phyloP scores from a whole-genome alignment of 1,140 invertebrate species.

The Battus philenor region DNA sequence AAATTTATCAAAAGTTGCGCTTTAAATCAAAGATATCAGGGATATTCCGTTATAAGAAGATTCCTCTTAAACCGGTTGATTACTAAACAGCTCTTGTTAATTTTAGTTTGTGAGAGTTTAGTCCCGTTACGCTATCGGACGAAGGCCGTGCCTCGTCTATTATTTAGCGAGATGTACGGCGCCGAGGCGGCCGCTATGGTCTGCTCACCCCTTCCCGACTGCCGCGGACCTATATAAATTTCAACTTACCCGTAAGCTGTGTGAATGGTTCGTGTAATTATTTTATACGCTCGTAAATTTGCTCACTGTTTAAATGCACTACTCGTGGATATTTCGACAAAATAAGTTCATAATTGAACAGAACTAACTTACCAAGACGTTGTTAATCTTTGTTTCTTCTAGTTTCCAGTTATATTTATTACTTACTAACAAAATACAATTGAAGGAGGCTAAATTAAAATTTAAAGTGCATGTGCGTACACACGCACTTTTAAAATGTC shows the following conservation, averaged over 20 bases:
- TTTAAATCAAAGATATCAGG: no score
- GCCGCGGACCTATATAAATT: conserved; percentile 1
- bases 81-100: conserved; percentile 3
- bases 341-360: no score
- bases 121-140: conserved; percentile 5
- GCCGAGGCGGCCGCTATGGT: background rate
- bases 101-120: conserved; percentile 6
- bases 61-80: background rate
- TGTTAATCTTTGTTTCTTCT: no score
- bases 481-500: no score
- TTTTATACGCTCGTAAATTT: conserved; percentile 1
- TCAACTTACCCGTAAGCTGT: conserved; percentile 13
- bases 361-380: no score
- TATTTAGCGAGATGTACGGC: conserved; percentile 2
- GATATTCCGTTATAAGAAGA: background rate
- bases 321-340: no score
- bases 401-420: no score
- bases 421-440: no score
- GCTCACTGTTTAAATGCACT: background rate
- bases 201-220: background rate
- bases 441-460: no score
- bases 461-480: no score
- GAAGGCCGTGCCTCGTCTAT: conserved; percentile 7
- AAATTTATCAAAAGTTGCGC: no score
- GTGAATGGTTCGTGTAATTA: conserved; percentile 6